Conservation (phyloP, 2,113 vertebrate genomes). For the Lynx canadensis region DNA sequence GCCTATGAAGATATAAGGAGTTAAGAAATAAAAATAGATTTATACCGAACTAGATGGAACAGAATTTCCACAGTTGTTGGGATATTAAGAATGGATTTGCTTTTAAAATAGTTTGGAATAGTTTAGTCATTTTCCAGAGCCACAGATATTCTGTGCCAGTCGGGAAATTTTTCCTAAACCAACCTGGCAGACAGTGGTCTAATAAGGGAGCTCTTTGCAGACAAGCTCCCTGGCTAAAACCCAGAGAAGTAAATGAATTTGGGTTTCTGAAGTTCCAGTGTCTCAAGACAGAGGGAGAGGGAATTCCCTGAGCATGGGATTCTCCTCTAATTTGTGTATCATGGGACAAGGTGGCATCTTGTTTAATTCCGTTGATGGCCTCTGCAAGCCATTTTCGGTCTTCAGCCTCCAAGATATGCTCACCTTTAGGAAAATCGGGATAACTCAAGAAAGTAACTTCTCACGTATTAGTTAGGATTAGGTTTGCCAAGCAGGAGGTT, state of each 20-base stretch:
- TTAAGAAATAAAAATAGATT: conserved; percentile 63
- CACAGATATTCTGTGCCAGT: conserved; percentile 10
- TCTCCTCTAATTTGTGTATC: neutral
- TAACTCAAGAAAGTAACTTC: conserved; percentile 1
- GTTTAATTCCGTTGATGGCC: neutral
- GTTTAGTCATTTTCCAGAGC: conserved; percentile 64
- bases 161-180: conserved; percentile 57
- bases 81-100: conserved; percentile 56
- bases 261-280: neutral
- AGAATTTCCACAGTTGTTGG: conserved; percentile 41
- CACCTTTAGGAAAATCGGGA: neutral
- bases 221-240: conserved; percentile 9
- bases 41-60: conserved; percentile 27
- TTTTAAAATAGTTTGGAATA: conserved; percentile 61
- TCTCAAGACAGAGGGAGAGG: neutral
- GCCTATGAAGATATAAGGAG: neutral
- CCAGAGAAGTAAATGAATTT: conserved; percentile 6
- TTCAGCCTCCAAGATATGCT: neutral
- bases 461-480: neutral
- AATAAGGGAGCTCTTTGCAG: conserved; percentile 31
- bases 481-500: neutral
- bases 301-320: neutral
- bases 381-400: neutral
- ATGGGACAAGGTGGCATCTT: neutral
- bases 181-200: conserved; percentile 36